Percentiles rank a stretch among this genome's conserved stretches.
phyloP scores from a whole-genome alignment of 2,113 vertebrate species.

The Platysteira castanea region DNA sequence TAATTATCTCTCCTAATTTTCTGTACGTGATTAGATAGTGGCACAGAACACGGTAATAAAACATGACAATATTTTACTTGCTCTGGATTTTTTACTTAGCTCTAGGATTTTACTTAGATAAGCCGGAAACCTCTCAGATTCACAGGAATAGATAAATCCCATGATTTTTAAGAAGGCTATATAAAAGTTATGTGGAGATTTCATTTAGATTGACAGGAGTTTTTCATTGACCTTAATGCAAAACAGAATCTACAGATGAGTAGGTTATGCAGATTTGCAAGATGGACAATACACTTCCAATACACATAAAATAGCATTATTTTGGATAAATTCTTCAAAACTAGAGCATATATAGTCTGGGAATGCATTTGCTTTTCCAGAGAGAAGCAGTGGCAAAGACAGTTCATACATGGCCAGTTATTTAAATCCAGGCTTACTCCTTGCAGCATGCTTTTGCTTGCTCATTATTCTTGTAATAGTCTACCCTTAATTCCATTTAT shows the following conservation, averaged over 20 bases:
- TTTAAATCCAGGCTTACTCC: background rate
- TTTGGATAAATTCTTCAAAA: background rate
- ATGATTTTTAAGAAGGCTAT: background rate
- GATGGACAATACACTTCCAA: background rate
- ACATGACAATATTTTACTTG: background rate
- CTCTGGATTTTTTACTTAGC: background rate
- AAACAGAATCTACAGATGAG: background rate
- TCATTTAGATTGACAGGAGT: background rate
- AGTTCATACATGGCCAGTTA: rapidly evolving
- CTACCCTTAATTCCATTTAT: background rate
- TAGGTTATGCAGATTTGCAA: background rate
- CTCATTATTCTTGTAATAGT: background rate
- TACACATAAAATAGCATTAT: background rate
- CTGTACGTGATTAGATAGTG: background rate
- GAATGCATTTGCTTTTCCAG: background rate
- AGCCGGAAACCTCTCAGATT: background rate
- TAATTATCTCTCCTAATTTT: background rate
- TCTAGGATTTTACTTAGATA: background rate
- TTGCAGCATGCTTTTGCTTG: background rate
- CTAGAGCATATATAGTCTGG: background rate
- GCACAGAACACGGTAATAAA: background rate
- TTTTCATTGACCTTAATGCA: background rate
- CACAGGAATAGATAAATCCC: background rate
- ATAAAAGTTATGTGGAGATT: background rate
- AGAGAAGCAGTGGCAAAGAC: background rate